Percentiles rank a stretch among this genome's conserved stretches.
Evolutionary conservation across 2,888 invertebrate species (phyloP).

Genomic region (Masnerella sp.): DNA sequence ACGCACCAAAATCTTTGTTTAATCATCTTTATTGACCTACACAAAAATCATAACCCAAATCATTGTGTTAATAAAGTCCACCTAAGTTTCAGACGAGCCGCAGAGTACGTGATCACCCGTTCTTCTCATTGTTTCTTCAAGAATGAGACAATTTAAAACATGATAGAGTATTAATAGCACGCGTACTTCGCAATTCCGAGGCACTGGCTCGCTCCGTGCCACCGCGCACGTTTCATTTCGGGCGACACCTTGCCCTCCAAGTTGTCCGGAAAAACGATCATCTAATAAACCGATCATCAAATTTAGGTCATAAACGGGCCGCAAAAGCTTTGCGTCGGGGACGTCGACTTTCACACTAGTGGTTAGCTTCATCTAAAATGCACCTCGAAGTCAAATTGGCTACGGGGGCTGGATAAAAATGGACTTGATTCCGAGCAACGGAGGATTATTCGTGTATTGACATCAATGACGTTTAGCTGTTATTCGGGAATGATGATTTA

Average conservation of each 20-base stretch:
- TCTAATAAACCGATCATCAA: constrained; percentile 24
- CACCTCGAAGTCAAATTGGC: constrained; percentile 4
- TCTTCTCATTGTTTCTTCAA: constrained; percentile 17
- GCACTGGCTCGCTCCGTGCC: constrained; percentile 11
- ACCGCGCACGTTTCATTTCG: constrained; percentile 23
- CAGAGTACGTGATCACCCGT: constrained; percentile 11
- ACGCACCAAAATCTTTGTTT: too few species aligned
- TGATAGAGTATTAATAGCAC: constrained; percentile 41
- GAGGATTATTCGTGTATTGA: too few species aligned
- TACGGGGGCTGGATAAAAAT: constrained; percentile 9
- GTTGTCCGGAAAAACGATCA: constrained; percentile 14
- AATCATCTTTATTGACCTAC: too few species aligned
- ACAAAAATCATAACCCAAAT: too few species aligned
- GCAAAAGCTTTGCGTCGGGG: constrained; percentile 16
- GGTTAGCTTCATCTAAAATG: constrained; percentile 27
- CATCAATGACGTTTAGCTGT: neutral
- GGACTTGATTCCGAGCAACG: constrained; percentile 19
- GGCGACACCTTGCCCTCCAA: neutral
- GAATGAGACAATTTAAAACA: constrained; percentile 12
- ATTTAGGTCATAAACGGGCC: constrained; percentile 27
- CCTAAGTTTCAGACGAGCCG: neutral
- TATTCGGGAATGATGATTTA: constrained; percentile 4
- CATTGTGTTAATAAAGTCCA: too few species aligned
- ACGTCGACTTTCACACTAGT: constrained; percentile 4
- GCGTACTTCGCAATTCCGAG: constrained; percentile 20